Evolutionary conservation across 1,140 invertebrate genomes (phyloP).

Genomic region (Diorhabda sublineata): DNA sequence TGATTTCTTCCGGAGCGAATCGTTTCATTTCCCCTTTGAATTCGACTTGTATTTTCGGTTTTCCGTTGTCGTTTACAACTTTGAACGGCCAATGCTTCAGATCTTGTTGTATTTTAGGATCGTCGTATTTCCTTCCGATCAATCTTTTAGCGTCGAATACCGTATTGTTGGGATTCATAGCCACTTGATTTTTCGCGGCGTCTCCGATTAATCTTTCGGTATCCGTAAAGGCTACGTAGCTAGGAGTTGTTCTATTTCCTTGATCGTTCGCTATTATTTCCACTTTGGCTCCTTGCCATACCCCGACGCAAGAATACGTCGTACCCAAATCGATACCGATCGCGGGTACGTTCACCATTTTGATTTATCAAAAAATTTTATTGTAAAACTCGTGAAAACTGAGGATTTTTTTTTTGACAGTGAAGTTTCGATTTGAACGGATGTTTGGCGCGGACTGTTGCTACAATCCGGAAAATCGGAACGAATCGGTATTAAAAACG

Average conservation of each 20-base stretch:
- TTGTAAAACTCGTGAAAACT: background rate
- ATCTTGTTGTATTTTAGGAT: conserved; percentile 64
- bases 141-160: conserved; percentile 66
- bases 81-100: conserved; percentile 67
- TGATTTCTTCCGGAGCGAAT: conserved; percentile 74
- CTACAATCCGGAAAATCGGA: too few relatives aligned
- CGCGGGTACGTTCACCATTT: conserved; percentile 74
- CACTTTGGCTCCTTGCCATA: conserved; percentile 81
- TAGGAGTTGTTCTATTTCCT: conserved; percentile 87
- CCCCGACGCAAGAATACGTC: conserved; percentile 77
- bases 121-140: conserved; percentile 62
- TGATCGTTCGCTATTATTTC: conserved; percentile 95
- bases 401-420: background rate
- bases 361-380: background rate
- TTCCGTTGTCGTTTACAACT: conserved; percentile 57
- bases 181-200: conserved; percentile 56
- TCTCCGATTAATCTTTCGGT: conserved; percentile 69
- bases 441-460: conserved; percentile 8
- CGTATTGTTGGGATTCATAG: conserved; percentile 68
- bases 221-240: conserved; percentile 85
- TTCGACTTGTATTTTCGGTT: conserved; percentile 61
- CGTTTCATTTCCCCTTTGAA: conserved; percentile 68
- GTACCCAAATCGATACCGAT: conserved; percentile 77
- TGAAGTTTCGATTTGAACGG: background rate
- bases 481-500: too few relatives aligned